Conservation (phyloP, 2,888 invertebrate genomes). For the Tanypteryx hageni region DNA sequence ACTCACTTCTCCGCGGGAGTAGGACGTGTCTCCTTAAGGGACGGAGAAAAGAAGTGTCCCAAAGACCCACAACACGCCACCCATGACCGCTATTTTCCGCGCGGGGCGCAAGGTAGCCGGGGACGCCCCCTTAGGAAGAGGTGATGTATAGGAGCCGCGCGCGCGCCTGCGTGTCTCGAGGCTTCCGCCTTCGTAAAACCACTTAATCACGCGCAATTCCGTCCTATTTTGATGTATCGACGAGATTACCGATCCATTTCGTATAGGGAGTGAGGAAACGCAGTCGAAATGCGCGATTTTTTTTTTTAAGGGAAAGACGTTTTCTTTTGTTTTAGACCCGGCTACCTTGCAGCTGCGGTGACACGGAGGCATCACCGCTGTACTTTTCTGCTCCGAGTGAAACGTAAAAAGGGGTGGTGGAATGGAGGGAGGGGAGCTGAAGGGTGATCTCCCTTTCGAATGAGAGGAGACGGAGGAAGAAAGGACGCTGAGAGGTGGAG, state of each 20-base stretch:
- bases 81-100: background rate
- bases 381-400: conserved; percentile 25
- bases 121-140: background rate
- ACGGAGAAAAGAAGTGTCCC: background rate
- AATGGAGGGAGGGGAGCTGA: too few relatives aligned
- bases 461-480: background rate
- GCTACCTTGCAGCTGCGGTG: background rate
- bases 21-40: background rate
- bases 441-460: background rate
- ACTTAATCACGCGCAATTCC: too few relatives aligned
- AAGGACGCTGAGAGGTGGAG: background rate
- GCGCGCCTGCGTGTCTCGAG: background rate
- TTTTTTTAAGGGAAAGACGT: background rate
- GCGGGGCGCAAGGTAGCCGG: background rate
- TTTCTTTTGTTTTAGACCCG: background rate
- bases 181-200: background rate
- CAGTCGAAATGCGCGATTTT: background rate
- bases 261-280: background rate
- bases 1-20: background rate
- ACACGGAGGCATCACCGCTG: background rate
- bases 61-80: background rate
- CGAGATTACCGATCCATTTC: too few relatives aligned
- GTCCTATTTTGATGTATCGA: too few relatives aligned
- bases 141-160: background rate
- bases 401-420: background rate